phyloP scores from a whole-genome alignment of 2,888 invertebrate species.

The Furcula furcula region DNA sequence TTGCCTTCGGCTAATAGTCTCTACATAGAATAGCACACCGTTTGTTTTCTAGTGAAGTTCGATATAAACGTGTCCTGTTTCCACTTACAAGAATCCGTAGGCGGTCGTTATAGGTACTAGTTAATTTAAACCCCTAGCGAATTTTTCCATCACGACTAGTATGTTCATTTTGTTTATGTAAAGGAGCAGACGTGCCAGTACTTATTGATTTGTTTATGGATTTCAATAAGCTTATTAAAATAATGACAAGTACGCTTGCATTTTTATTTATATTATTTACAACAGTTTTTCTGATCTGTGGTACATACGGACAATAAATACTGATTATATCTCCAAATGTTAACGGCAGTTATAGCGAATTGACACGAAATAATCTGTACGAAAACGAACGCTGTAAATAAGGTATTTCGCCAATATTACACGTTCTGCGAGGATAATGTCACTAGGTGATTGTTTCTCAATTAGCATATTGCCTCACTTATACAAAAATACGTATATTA shows the following conservation, averaged over 20 bases:
- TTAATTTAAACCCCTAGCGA: too few species aligned
- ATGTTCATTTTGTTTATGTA: too few species aligned
- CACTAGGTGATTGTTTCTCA: slow-evolving; percentile 49
- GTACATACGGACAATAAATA: too few species aligned
- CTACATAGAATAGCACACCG: slow-evolving; percentile 11
- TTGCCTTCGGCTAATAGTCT: slow-evolving; percentile 35
- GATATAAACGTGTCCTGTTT: background rate
- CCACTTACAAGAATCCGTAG: background rate
- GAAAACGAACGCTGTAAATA: slow-evolving; percentile 17
- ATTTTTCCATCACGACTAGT: too few species aligned
- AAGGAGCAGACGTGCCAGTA: too few species aligned
- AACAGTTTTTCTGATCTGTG: too few species aligned
- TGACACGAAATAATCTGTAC: slow-evolving; percentile 9
- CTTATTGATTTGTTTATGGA: too few species aligned
- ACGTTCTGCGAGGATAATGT: slow-evolving; percentile 30
- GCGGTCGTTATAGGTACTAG: background rate
- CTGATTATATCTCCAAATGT: too few species aligned
- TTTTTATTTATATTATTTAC: too few species aligned
- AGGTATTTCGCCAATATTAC: slow-evolving; percentile 21
- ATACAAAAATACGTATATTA: slow-evolving; percentile 73
- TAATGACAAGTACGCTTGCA: too few species aligned
- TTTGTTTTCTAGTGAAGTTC: slow-evolving; percentile 16
- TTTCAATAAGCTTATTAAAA: too few species aligned
- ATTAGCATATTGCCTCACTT: slow-evolving; percentile 64
- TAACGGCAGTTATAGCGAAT: slow-evolving; percentile 14